Evolutionary conservation across 1,140 invertebrate species (phyloP).

Genomic region (Drosophila funebris): DNA sequence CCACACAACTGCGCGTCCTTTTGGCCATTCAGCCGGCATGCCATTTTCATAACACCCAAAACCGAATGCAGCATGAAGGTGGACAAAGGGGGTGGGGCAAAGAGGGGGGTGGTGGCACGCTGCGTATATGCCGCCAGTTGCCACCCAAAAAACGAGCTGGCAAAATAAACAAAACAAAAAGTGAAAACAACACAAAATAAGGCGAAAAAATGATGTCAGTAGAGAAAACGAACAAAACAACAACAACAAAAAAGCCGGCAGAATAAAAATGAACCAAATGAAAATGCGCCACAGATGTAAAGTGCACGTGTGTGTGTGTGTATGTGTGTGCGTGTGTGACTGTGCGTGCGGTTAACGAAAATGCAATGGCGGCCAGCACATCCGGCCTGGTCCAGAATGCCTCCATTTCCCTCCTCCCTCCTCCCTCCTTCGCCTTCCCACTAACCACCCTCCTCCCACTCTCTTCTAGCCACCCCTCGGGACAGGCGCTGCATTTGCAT

Average conservation of each 20-base stretch:
- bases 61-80: conserved; percentile 26
- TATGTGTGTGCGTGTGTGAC: neutral
- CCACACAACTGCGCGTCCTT: neutral
- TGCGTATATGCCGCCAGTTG: too few relatives aligned
- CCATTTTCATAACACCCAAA: conserved; percentile 50
- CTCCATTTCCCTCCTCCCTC: too few relatives aligned
- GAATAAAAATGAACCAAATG: conserved; percentile 79
- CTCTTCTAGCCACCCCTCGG: neutral
- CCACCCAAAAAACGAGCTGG: conserved; percentile 38
- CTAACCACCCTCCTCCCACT: neutral
- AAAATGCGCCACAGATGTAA: conserved; percentile 36
- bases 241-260: conserved; percentile 3
- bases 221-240: conserved; percentile 78
- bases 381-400: conserved; percentile 20
- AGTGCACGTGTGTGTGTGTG: neutral
- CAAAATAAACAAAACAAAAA: conserved; percentile 76
- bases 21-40: too few relatives aligned
- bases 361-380: conserved; percentile 64
- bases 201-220: conserved; percentile 73
- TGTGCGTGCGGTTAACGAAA: conserved; percentile 65
- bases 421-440: too few relatives aligned
- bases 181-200: conserved; percentile 73
- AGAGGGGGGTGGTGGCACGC: conserved; percentile 26
- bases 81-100: conserved; percentile 11
- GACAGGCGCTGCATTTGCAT: conserved; percentile 60